Evolutionary conservation across 2,113 vertebrate genomes (phyloP).

Genomic region (Aptenodytes forsteri): DNA sequence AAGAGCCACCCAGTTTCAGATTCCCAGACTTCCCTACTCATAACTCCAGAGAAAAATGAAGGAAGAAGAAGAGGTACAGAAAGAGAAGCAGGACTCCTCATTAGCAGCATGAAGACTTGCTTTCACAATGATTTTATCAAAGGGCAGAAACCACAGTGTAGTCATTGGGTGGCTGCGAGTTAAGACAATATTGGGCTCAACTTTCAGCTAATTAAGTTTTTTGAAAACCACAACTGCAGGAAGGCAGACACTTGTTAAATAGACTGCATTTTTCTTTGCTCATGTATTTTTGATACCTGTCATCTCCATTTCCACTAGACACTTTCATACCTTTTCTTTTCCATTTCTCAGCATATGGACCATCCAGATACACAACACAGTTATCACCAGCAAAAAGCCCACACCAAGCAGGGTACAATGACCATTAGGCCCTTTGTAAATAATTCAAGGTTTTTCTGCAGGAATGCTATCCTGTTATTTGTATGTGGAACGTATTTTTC

Average conservation of each 20-base stretch:
- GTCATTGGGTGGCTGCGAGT: background rate
- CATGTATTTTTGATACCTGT: background rate
- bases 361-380: background rate
- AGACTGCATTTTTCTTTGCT: background rate
- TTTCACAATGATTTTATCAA: background rate
- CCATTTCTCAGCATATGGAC: background rate
- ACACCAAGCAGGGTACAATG: accelerated
- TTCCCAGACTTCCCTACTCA: background rate
- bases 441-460: background rate
- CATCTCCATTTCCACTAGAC: background rate
- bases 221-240: slow-evolving; percentile 12
- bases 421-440: background rate
- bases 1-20: background rate
- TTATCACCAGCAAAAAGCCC: background rate
- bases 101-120: background rate
- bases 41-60: background rate
- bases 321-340: background rate
- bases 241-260: background rate
- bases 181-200: background rate
- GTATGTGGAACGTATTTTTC: background rate
- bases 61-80: background rate
- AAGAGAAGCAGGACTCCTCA: background rate
- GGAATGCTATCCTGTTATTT: background rate
- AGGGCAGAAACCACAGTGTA: background rate
- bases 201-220: slow-evolving; percentile 4